Conservation (phyloP, 1,140 invertebrate genomes). For the Heliconius nattereri region DNA sequence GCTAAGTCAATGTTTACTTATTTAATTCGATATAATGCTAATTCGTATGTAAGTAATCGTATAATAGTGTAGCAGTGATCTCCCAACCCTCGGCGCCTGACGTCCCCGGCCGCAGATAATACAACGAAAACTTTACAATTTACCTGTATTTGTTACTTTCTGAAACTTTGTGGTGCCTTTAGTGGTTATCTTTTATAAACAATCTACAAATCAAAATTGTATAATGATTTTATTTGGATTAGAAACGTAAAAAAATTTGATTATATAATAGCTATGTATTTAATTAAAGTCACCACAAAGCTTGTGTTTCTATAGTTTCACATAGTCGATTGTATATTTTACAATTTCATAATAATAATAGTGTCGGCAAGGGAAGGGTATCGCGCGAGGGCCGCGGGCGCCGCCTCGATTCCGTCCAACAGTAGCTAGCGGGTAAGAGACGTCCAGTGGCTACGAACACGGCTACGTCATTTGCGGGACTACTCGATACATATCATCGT, state of each 20-base stretch:
- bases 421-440: conserved; percentile 79
- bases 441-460: conserved; percentile 80
- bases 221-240: neutral
- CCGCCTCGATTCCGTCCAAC: conserved; percentile 80
- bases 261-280: neutral
- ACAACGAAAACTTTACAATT: conserved; percentile 68
- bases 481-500: conserved; percentile 81
- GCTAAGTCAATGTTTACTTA: conserved; percentile 80
- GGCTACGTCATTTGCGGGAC: conserved; percentile 80
- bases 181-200: neutral
- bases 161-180: conserved; percentile 32
- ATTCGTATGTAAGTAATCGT: conserved; percentile 78
- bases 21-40: conserved; percentile 78
- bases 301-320: neutral
- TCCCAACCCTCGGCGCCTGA: conserved; percentile 74
- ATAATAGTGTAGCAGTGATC: conserved; percentile 78
- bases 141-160: conserved; percentile 33
- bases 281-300: conserved; percentile 12
- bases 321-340: neutral
- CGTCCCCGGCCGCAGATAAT: conserved; percentile 58
- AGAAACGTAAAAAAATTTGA: neutral
- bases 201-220: neutral
- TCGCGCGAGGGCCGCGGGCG: conserved; percentile 56
- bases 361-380: neutral
- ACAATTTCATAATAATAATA: neutral